phyloP scores from a whole-genome alignment of 2,888 invertebrate genomes.

The Leptodirus hochenwartii region DNA sequence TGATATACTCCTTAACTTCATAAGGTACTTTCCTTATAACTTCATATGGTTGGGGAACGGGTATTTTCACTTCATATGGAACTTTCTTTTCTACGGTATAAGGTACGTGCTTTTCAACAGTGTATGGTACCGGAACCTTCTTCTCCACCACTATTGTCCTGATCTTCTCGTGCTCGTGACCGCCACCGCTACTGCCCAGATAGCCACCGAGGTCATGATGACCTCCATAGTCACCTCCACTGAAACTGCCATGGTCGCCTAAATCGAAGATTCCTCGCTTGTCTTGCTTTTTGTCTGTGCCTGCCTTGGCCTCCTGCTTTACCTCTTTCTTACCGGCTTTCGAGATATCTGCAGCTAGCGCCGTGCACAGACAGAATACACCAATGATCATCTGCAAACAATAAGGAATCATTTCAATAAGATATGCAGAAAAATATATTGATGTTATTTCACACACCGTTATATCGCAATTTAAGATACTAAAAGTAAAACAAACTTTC shows the following conservation, averaged over 20 bases:
- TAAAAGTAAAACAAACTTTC: too few species aligned
- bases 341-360: slow-evolving; percentile 28
- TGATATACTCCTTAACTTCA: slow-evolving; percentile 51
- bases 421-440: too few species aligned
- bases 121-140: slow-evolving; percentile 67
- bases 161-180: slow-evolving; percentile 52
- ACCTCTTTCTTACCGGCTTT: slow-evolving; percentile 22
- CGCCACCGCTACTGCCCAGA: slow-evolving; percentile 24
- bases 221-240: slow-evolving; percentile 16
- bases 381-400: slow-evolving; percentile 23
- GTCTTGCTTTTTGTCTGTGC: slow-evolving; percentile 62
- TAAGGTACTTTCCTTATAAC: slow-evolving; percentile 53
- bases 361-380: slow-evolving; percentile 25
- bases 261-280: slow-evolving; percentile 48
- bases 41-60: slow-evolving; percentile 49
- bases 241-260: slow-evolving; percentile 17
- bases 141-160: slow-evolving; percentile 64
- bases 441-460: too few species aligned
- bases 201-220: too few species aligned
- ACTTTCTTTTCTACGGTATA: slow-evolving; percentile 70
- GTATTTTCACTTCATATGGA: slow-evolving; percentile 56
- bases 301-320: slow-evolving; percentile 25
- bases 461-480: too few species aligned
- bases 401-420: too few species aligned
- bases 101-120: slow-evolving; percentile 64